A percentile compares a stretch with the other conserved stretches of the same genome.
Conservation (phyloP, 2,797 vertebrate species). For the Hoplostethus atlanticus region DNA sequence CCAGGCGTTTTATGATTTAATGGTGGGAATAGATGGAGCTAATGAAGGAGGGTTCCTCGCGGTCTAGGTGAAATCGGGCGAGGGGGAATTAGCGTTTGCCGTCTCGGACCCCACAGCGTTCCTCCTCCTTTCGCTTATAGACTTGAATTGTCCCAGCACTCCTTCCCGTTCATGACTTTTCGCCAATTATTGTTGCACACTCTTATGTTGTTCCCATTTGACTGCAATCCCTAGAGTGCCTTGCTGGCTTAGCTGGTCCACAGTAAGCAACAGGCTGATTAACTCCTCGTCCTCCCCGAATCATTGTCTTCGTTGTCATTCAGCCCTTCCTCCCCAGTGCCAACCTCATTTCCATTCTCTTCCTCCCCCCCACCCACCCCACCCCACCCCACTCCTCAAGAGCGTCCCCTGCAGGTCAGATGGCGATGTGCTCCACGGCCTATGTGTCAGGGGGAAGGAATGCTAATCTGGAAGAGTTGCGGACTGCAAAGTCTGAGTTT, state of each 20-base stretch:
- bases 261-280: not conserved
- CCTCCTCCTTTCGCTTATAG: not conserved
- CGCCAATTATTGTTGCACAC: not conserved
- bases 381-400: conserved; percentile 36
- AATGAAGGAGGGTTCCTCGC: conserved; percentile 49
- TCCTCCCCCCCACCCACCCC: not conserved
- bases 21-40: conserved; percentile 40
- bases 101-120: conserved; percentile 1
- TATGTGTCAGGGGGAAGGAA: conserved; percentile 95
- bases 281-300: not conserved
- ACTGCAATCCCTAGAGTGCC: conserved; percentile 8
- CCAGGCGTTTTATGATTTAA: conserved; percentile 53
- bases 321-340: not conserved
- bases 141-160: not conserved
- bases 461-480: conserved; percentile 94
- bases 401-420: conserved; percentile 85
- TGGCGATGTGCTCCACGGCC: conserved; percentile 89
- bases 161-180: not conserved
- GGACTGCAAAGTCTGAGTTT: conserved; percentile 80
- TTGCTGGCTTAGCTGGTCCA: not conserved
- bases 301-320: conserved; percentile 14
- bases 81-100: conserved; percentile 31
- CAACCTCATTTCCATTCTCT: not conserved
- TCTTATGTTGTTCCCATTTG: not conserved
- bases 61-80: conserved; percentile 57